Evolutionary conservation across 2,797 vertebrate genomes (phyloP).

Genomic region (Oryzias dopingdopingensis): DNA sequence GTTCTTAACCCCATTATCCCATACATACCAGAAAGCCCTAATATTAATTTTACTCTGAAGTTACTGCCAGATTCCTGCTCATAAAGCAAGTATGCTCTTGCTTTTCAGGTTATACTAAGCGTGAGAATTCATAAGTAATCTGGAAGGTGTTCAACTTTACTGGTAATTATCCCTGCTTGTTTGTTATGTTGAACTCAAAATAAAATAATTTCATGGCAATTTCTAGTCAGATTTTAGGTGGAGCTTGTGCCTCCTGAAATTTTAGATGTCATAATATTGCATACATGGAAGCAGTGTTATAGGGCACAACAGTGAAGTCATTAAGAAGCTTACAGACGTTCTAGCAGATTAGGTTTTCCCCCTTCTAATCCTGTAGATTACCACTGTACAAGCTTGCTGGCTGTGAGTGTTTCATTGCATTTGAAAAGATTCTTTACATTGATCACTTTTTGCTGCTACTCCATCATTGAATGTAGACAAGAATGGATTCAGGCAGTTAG

Average conservation of each 20-base stretch:
- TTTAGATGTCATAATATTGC: constrained; percentile 48
- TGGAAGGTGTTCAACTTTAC: too few species aligned
- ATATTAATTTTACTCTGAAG: too few species aligned
- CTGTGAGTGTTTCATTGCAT: constrained; percentile 54
- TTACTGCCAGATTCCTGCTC: too few species aligned
- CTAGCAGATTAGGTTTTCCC: constrained; percentile 79
- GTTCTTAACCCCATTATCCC: too few species aligned
- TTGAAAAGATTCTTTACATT: constrained; percentile 63
- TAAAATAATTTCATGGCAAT: too few species aligned
- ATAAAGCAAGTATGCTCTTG: too few species aligned
- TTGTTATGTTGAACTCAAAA: too few species aligned
- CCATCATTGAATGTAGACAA: constrained; percentile 27
- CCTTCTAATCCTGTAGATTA: constrained; percentile 84
- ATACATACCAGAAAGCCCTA: too few species aligned
- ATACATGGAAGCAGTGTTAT: constrained; percentile 68
- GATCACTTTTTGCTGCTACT: constrained; percentile 60
- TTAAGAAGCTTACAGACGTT: constrained; percentile 83
- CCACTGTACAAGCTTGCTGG: constrained; percentile 66
- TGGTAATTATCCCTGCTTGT: too few species aligned
- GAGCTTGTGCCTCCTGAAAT: constrained; percentile 32
- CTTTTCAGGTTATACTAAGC: too few species aligned
- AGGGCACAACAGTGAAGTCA: constrained; percentile 72
- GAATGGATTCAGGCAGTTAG: constrained; percentile 13
- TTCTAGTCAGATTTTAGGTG: not conserved
- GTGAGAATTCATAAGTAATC: too few species aligned